These are phyloP conservation scores for Loris lydekkerianus DNA, from an alignment of 2,797 vertebrate genomes.

Conservation along the genomic window DNA sequence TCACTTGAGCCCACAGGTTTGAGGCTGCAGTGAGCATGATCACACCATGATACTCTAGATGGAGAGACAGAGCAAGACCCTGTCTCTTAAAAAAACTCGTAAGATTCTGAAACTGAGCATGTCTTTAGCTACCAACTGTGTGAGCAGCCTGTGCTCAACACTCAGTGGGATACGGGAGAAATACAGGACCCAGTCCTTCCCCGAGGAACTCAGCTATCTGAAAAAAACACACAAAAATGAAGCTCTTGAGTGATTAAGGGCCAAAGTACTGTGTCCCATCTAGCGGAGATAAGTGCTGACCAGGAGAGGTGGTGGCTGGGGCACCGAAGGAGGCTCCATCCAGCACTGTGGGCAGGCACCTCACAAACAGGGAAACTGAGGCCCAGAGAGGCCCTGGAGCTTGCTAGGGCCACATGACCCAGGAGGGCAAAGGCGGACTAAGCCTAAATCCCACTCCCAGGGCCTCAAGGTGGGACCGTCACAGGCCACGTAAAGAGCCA, in stretches of 20 bases:
- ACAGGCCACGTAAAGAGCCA: too few species aligned
- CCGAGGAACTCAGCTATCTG: rapidly evolving
- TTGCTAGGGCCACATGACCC: rapidly evolving
- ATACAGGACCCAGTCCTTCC: neutral
- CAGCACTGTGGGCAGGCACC: rapidly evolving
- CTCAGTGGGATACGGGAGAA: rapidly evolving
- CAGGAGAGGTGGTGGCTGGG: too few species aligned
- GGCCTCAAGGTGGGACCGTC: neutral
- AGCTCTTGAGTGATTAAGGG: neutral
- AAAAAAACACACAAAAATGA: neutral
- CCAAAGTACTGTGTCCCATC: neutral
- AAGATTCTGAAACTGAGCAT: neutral
- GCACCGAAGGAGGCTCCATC: neutral
- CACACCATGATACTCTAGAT: too few species aligned
- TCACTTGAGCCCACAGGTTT: too few species aligned
- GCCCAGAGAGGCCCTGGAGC: neutral
- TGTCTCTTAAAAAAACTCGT: too few species aligned
- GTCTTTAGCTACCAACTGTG: rapidly evolving
- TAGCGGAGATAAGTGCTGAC: rapidly evolving
- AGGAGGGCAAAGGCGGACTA: rapidly evolving
- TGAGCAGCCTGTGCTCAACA: neutral
- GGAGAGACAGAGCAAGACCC: too few species aligned
- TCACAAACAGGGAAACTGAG: neutral
- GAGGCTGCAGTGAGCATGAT: too few species aligned
- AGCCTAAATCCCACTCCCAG: neutral